phyloP scores from a whole-genome alignment of 1,140 invertebrate species.

The Sycophila sp. region DNA sequence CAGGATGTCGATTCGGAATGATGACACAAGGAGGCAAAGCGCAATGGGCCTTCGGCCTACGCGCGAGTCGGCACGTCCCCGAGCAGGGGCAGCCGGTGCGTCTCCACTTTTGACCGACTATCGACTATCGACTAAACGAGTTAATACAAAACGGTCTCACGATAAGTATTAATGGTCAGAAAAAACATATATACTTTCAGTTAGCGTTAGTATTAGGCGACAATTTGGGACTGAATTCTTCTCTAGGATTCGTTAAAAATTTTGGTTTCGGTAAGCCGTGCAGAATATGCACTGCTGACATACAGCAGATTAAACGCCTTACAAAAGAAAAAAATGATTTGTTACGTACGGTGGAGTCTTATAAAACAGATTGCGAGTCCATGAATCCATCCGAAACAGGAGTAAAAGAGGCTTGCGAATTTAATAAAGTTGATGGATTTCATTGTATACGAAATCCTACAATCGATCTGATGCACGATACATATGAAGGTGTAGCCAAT shows the following conservation, averaged over 20 bases:
- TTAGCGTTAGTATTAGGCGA: constrained; percentile 17
- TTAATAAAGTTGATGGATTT: not conserved
- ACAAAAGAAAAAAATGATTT: not conserved
- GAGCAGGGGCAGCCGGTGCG: no score
- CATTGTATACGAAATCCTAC: not conserved
- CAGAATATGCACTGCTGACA: not conserved
- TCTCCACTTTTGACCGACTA: no score
- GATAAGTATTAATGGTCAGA: not conserved
- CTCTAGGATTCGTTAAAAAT: constrained; percentile 4
- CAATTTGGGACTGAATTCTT: constrained; percentile 14
- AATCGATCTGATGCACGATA: constrained; percentile 6
- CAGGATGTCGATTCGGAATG: no score
- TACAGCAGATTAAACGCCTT: not conserved
- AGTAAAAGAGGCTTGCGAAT: not conserved
- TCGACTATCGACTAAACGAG: no score
- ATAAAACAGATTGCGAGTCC: not conserved
- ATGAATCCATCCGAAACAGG: not conserved
- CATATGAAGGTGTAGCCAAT: not conserved
- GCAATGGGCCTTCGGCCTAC: no score
- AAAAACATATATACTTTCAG: constrained; percentile 6
- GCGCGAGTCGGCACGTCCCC: no score
- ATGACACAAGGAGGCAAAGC: no score
- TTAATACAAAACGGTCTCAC: no score
- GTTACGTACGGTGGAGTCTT: not conserved
- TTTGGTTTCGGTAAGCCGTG: not conserved